A percentile compares a stretch with the other conserved stretches of the same genome.
phyloP scores from a whole-genome alignment of 2,888 invertebrate species.

The Malthinus flaveolus region DNA sequence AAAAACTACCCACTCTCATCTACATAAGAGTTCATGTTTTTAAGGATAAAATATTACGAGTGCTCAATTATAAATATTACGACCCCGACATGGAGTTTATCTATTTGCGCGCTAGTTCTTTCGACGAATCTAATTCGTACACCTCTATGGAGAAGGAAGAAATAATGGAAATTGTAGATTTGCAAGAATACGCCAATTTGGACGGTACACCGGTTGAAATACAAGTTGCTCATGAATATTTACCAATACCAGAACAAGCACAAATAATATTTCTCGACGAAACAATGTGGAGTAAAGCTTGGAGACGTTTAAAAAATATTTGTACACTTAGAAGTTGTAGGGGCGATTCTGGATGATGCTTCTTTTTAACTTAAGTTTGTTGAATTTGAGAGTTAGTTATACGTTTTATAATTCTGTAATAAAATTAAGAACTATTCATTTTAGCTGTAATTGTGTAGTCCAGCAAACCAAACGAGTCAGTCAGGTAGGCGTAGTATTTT shows the following conservation, averaged over 20 bases:
- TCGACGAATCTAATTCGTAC: slow-evolving; percentile 5
- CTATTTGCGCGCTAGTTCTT: slow-evolving; percentile 12
- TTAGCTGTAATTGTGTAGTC: no score
- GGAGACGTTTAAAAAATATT: slow-evolving; percentile 15
- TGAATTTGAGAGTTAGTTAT: no score
- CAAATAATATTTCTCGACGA: neutral
- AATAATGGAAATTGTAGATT: slow-evolving; percentile 16
- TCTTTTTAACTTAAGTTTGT: no score
- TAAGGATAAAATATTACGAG: slow-evolving; percentile 29
- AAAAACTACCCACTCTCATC: neutral
- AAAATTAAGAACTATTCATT: no score
- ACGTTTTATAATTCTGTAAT: no score
- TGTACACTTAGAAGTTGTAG: slow-evolving; percentile 29
- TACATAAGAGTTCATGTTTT: slow-evolving; percentile 4
- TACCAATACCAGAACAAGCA: slow-evolving; percentile 9
- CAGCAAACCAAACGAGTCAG: no score
- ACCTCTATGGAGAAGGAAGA: slow-evolving; percentile 7
- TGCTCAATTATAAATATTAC: slow-evolving; percentile 31
- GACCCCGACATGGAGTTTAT: slow-evolving; percentile 23
- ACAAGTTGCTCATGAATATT: neutral
- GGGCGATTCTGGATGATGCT: neutral
- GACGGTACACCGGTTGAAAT: neutral
- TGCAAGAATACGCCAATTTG: slow-evolving; percentile 11
- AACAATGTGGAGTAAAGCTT: slow-evolving; percentile 7
- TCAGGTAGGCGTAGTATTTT: no score